Conservation (phyloP, 2,888 invertebrate species). For the Oscheius sp. region DNA sequence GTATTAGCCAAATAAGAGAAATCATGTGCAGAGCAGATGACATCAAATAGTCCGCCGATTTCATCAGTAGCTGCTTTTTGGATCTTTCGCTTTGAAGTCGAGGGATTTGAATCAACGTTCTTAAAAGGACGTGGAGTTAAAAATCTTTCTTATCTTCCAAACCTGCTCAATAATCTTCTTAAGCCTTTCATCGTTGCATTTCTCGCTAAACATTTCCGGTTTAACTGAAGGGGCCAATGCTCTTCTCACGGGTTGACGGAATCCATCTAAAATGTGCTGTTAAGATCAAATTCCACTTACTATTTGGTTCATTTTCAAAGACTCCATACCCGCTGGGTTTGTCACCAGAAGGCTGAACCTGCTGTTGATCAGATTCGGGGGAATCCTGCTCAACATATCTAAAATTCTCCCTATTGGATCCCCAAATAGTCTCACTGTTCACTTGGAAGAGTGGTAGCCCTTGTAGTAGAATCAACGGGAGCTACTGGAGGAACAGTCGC, state of each 20-base stretch:
- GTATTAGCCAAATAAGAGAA: constrained; percentile 62
- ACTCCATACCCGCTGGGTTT: constrained; percentile 24
- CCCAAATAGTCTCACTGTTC: constrained; percentile 36
- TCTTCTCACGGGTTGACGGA: constrained; percentile 48
- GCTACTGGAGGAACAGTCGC: constrained; percentile 25
- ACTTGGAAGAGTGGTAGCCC: constrained; percentile 42
- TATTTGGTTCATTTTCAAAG: constrained; percentile 50
- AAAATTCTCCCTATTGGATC: background rate
- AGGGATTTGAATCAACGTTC: constrained; percentile 56
- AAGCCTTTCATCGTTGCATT: constrained; percentile 57
- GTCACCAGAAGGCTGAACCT: background rate
- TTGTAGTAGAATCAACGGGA: constrained; percentile 26
- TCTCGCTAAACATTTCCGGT: constrained; percentile 39
- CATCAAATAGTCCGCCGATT: constrained; percentile 60
- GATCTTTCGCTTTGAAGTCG: constrained; percentile 57
- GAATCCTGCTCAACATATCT: constrained; percentile 51
- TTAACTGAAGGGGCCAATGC: constrained; percentile 14
- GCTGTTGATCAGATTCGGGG: constrained; percentile 35
- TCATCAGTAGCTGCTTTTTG: constrained; percentile 57
- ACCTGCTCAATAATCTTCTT: constrained; percentile 49
- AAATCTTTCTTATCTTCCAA: background rate
- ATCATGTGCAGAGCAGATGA: constrained; percentile 58
- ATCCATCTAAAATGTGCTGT: constrained; percentile 49
- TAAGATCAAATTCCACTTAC: constrained; percentile 27
- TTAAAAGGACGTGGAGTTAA: constrained; percentile 11